A percentile compares a stretch with the other conserved stretches of the same genome.
phyloP scores from a whole-genome alignment of 2,113 vertebrate genomes.

The Noturus placidus region DNA sequence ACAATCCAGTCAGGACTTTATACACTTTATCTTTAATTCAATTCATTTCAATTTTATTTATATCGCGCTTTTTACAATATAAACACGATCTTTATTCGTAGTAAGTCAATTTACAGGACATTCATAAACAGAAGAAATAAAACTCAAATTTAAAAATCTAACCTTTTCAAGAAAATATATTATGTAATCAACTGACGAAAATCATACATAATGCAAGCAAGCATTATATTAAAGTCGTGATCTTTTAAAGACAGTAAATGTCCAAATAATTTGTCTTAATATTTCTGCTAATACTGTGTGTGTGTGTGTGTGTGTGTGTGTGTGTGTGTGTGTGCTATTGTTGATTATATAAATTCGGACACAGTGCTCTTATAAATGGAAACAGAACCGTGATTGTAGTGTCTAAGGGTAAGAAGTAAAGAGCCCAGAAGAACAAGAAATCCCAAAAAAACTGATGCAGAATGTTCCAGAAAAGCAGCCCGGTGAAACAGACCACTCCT shows the following conservation, averaged over 20 bases:
- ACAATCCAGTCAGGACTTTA: neutral
- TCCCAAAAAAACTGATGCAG: slow-evolving; percentile 92
- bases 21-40: neutral
- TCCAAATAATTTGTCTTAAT: neutral
- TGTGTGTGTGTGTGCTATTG: neutral
- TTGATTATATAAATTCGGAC: neutral
- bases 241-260: neutral
- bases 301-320: neutral
- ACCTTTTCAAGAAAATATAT: neutral
- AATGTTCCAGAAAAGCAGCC: slow-evolving; percentile 88
- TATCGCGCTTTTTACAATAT: too few relatives aligned
- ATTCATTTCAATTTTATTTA: too few relatives aligned
- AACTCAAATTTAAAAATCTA: neutral
- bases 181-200: neutral
- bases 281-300: neutral
- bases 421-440: slow-evolving; percentile 91
- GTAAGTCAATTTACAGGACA: neutral
- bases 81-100: neutral
- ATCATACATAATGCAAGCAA: neutral
- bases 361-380: neutral
- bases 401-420: slow-evolving; percentile 89
- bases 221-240: neutral
- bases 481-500: slow-evolving; percentile 80
- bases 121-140: neutral
- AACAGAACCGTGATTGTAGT: slow-evolving; percentile 63